Percentiles rank a stretch among this genome's conserved stretches.
phyloP scores from a whole-genome alignment of 1,140 invertebrate species.

The Lucilia cuprina region DNA sequence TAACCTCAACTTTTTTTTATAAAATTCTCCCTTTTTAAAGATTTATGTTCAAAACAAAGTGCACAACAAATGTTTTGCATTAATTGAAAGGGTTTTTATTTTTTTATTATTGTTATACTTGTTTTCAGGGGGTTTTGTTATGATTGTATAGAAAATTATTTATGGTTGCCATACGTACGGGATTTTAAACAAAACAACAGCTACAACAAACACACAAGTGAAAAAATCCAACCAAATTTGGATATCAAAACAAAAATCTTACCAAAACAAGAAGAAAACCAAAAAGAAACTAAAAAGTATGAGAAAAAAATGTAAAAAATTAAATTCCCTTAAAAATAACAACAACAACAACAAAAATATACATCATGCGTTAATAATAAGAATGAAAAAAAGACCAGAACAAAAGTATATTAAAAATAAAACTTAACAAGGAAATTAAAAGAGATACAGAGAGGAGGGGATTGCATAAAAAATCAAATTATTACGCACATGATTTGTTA shows the following conservation, averaged over 20 bases:
- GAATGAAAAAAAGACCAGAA: background rate
- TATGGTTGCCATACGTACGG: background rate
- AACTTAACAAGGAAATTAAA: background rate
- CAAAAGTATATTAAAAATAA: background rate
- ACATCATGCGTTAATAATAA: background rate
- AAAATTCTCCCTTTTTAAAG: too few relatives aligned
- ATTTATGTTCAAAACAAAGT: too few relatives aligned
- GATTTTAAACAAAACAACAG: background rate
- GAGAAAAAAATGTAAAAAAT: background rate
- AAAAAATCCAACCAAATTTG: slow-evolving; percentile 4
- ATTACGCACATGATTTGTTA: background rate
- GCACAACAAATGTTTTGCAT: too few relatives aligned
- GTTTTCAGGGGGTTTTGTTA: background rate
- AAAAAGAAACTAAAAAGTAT: background rate
- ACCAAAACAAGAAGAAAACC: background rate
- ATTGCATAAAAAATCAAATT: background rate
- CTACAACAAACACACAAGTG: background rate
- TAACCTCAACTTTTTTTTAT: too few relatives aligned
- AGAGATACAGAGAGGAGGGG: background rate
- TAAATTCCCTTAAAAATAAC: background rate
- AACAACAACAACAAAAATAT: background rate
- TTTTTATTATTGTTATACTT: background rate
- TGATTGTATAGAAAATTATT: background rate
- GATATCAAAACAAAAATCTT: slow-evolving; percentile 3
- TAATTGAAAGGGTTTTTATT: background rate